Evolutionary conservation across 1,140 invertebrate species (phyloP), one percentile per base, ranked within the genome.

Genomic region (Aphidius ervi): DNA sequence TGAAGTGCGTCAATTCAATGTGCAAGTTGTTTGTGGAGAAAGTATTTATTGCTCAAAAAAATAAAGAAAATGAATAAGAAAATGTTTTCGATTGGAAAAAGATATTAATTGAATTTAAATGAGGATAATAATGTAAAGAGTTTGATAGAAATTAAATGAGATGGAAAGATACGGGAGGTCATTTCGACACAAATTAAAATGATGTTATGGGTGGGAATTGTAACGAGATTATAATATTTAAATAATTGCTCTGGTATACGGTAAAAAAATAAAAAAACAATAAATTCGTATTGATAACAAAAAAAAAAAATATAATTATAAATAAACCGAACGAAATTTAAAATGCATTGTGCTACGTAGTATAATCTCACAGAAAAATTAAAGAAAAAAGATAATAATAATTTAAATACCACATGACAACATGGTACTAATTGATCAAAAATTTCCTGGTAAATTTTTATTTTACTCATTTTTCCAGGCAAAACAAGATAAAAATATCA

Each of bases 361-460:
- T 31, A 31, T 4, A 1, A 31, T 31, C 4, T 31, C 16, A 16
- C 16, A 16, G 16, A 16, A 16, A 16, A 16, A 16, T 31, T 31
- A 31, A 31, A 31, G 4, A 31, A 31, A 31, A 31, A 31, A 31
- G 0, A 31, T 1, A 31, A 31, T 31, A 31, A 16, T 16, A 31
- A 31, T 31, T 31, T 31, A 31, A 31, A 31, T 31, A 31, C 23
- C 72, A 69, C 75, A 74, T 74, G 71, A 73, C 73, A 73, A 77
- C 70, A 80, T 79, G 78, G 78, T 80, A 80, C 78, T 80, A 80
- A 79, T 76, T 77, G 76, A 77, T 74, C 76, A 77, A 77, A 80
- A 79, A 77, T 80, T 77, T 77, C 77, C 76, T 79, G 74, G 76
- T 80, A 80, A 77, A 79, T 79, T 78, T 79, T 80, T 78, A 75